Base-by-base conservation (phyloP, 2,113 vertebrate species). In the Zootoca vivipara region DNA sequence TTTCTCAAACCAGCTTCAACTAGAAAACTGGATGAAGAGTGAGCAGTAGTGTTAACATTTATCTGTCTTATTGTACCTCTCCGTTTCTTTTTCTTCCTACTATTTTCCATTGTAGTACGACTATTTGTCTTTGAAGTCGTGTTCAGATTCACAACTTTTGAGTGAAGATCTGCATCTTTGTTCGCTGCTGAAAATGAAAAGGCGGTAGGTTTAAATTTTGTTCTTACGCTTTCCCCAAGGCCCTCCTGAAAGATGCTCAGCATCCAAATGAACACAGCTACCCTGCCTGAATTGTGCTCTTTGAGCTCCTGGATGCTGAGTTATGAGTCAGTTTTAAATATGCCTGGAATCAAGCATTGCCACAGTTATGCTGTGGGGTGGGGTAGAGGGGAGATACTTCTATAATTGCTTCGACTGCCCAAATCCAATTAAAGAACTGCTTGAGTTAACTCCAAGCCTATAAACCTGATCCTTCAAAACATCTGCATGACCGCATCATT, bases 21-120 rank as follows among this genome's bases (percentile, higher is more conserved):
- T 52, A 52, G 46, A 52, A 52, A 52, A 52, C 46, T 52, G 10
- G 46, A 52, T 10, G 46, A 52, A 52, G 46, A 52, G 46, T 52
- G 12, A 52, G 9, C 9, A 9, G 46, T 46, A 46, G 10, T 52
- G 10, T 52, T 52, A 52, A 52, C 10, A 52, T 52, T 52, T 52
- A 52, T 52, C 46, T 83, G 24, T 28, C 42, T 38, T 46, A 64
- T 16, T 30, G 2, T 93, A 95, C 92, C 95, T 89, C 89, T 93
- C 85, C 80, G 87, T 18, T 78, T 92, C n/a, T 81, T 92, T 74
- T 90, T 80, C 65, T 84, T 90, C 67, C 65, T 22, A 62, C 84
- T 77, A 33, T 15, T 79, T 93, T 88, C 91, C 28, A 52, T 24
- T 82, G 86, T 74, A 78, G 64, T 86, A 70, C 20, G 73, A 56